Evolutionary conservation across 1,140 invertebrate genomes (phyloP).

Genomic region (Penaeus indicus): DNA sequence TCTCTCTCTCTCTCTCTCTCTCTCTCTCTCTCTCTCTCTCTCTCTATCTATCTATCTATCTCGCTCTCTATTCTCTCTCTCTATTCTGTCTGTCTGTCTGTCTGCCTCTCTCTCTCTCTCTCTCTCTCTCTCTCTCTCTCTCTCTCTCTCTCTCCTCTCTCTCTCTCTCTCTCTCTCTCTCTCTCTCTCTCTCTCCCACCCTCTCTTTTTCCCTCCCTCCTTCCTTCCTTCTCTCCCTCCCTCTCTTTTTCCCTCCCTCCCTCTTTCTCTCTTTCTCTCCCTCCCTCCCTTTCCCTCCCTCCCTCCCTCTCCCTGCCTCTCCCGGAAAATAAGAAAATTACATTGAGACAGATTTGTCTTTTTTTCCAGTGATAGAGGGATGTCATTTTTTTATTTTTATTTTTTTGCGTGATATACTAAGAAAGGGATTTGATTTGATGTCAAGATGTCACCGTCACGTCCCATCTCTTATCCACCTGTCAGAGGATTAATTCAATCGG

Average conservation of each 20-base stretch:
- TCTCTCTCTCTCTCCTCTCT: not conserved
- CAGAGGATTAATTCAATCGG: too few relatives aligned
- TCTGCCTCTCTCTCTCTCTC: not conserved
- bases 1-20: not conserved
- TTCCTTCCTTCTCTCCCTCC: not conserved
- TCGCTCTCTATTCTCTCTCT: not conserved
- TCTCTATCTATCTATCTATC: not conserved
- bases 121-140: not conserved
- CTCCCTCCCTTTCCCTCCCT: not conserved
- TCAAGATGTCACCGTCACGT: too few relatives aligned
- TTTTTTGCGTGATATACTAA: too few relatives aligned
- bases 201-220: not conserved
- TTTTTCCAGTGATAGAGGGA: too few relatives aligned
- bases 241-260: not conserved
- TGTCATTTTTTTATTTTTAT: too few relatives aligned
- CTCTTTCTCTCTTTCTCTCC: not conserved
- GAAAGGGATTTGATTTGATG: too few relatives aligned
- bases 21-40: not conserved
- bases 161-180: not conserved
- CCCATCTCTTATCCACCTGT: too few relatives aligned
- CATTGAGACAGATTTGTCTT: too few relatives aligned
- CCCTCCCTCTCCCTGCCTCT: not conserved
- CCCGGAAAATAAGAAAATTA: too few relatives aligned
- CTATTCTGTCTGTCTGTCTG: too few relatives aligned
- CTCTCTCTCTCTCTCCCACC: not conserved